phyloP scores from a whole-genome alignment of 2,888 invertebrate genomes.

The Elmis aenea region DNA sequence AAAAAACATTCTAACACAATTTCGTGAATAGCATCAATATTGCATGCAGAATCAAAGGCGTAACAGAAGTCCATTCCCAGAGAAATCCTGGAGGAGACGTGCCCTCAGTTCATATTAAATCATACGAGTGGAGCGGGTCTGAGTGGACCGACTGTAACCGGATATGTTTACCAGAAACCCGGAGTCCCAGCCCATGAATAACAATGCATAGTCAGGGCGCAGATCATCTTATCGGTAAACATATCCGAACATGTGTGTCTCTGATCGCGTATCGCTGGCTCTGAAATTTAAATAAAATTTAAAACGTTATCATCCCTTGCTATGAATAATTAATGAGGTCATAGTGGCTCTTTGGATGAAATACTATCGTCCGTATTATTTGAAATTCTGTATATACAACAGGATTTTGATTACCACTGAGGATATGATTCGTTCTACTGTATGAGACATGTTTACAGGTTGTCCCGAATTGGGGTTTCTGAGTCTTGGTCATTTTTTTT shows the following conservation, averaged over 20 bases:
- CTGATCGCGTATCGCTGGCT: constrained; percentile 17
- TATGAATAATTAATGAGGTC: constrained; percentile 20
- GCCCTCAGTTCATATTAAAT: constrained; percentile 24
- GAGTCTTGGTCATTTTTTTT: too few relatives aligned
- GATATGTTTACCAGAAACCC: constrained; percentile 34
- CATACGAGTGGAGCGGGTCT: constrained; percentile 21
- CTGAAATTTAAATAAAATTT: constrained; percentile 29
- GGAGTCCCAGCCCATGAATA: constrained; percentile 37
- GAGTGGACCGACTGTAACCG: constrained; percentile 28
- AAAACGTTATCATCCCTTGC: constrained; percentile 16
- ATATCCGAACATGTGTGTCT: constrained; percentile 24
- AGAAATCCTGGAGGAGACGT: constrained; percentile 14
- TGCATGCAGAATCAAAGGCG: constrained; percentile 15
- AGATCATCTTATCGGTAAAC: constrained; percentile 27
- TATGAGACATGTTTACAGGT: too few relatives aligned
- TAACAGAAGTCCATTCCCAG: constrained; percentile 12
- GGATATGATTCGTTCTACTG: too few relatives aligned
- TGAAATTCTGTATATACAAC: too few relatives aligned
- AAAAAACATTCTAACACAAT: too few relatives aligned
- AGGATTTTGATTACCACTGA: too few relatives aligned
- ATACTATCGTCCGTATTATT: too few relatives aligned
- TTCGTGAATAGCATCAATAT: constrained; percentile 8
- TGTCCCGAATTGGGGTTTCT: too few relatives aligned
- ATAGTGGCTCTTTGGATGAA: too few relatives aligned
- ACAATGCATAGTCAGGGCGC: constrained; percentile 25